A percentile compares a stretch with the other conserved stretches of the same genome.
These are phyloP conservation scores for Camponotus vicinus DNA, from an alignment of 1,140 invertebrate genomes.

Conservation along the genomic window DNA sequence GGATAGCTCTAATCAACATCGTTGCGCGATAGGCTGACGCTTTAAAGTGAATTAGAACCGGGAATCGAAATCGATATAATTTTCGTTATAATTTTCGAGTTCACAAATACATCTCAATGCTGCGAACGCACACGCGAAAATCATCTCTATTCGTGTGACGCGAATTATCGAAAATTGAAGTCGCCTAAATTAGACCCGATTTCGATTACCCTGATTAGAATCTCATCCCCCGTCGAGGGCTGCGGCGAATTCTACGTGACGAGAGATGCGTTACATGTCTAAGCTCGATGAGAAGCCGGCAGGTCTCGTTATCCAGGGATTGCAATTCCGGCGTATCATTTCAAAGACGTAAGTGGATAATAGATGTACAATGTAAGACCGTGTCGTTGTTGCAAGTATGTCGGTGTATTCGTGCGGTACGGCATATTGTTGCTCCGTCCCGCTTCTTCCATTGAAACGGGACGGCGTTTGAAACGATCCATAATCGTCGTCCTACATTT, in stretches of 20 bases:
- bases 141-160: not conserved
- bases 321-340: slow-evolving; percentile 77
- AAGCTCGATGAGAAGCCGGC: slow-evolving; percentile 66
- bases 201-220: slow-evolving; percentile 35
- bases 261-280: slow-evolving; percentile 68
- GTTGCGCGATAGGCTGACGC: not conserved
- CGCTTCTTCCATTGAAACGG: slow-evolving; percentile 73
- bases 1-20: slow-evolving; percentile 6
- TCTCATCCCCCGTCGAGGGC: not conserved
- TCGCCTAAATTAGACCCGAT: slow-evolving; percentile 20
- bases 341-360: slow-evolving; percentile 79
- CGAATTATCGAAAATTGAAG: slow-evolving; percentile 24
- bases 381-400: slow-evolving; percentile 71
- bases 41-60: slow-evolving; percentile 14
- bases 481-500: slow-evolving; percentile 69
- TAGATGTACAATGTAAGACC: slow-evolving; percentile 75
- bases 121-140: not conserved
- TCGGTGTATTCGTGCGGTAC: slow-evolving; percentile 60
- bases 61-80: slow-evolving; percentile 20
- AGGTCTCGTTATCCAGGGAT: slow-evolving; percentile 73
- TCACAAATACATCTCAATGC: not conserved
- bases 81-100: slow-evolving; percentile 20
- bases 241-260: slow-evolving; percentile 19
- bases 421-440: slow-evolving; percentile 67
- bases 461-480: slow-evolving; percentile 60